Evolutionary conservation across 2,797 vertebrate genomes (phyloP).

Genomic region (Melanotaenia nigrans): DNA sequence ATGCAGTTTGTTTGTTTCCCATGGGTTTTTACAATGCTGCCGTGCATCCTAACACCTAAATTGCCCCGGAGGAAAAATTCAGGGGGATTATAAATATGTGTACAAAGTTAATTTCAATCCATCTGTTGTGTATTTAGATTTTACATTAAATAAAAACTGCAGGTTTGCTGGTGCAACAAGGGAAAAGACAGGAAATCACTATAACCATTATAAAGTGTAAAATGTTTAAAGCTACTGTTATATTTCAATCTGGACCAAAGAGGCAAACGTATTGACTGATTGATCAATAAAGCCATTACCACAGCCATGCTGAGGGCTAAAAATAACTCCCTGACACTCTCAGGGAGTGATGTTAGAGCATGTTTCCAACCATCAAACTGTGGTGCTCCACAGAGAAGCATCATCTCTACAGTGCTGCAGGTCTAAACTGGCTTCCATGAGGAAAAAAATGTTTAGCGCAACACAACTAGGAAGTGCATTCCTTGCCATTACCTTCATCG

Average conservation of each 20-base stretch:
- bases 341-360: neutral
- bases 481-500: no score
- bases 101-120: neutral
- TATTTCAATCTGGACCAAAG: conserved; percentile 2
- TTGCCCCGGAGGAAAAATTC: neutral
- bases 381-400: neutral
- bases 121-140: conserved; percentile 3
- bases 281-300: neutral
- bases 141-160: neutral
- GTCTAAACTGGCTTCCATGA: neutral
- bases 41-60: neutral
- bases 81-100: neutral
- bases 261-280: neutral
- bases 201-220: neutral
- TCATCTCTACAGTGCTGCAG: neutral
- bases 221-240: neutral
- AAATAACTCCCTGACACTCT: neutral
- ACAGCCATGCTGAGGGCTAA: neutral
- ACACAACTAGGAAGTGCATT: neutral
- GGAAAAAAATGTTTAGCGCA: neutral
- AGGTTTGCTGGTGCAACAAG: neutral
- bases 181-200: conserved; percentile 5
- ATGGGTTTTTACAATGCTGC: neutral
- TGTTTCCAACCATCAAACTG: neutral
- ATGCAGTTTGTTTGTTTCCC: conserved; percentile 12